Evolutionary conservation across 2,888 invertebrate species (phyloP).

Genomic region (Drosophila flavopinicola): DNA sequence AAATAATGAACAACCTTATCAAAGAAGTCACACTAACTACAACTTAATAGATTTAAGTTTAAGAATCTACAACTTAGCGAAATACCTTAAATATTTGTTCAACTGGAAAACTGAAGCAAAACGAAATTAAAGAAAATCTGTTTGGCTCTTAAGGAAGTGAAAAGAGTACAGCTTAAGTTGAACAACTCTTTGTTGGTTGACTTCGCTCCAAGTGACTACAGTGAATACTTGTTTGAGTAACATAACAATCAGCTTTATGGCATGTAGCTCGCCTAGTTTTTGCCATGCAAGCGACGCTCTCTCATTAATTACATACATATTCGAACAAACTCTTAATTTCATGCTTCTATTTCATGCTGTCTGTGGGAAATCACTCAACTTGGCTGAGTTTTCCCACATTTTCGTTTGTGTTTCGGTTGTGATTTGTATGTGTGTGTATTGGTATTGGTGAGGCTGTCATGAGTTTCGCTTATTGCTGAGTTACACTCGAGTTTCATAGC

Average conservation of each 20-base stretch:
- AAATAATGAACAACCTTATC: conserved; percentile 52
- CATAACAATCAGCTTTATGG: conserved; percentile 43
- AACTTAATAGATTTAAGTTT: conserved; percentile 32
- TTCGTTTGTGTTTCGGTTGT: conserved; percentile 11
- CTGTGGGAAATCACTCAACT: conserved; percentile 11
- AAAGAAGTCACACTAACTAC: conserved; percentile 42
- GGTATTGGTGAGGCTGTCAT: conserved; percentile 39
- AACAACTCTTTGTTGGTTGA: conserved; percentile 41
- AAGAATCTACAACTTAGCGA: conserved; percentile 15
- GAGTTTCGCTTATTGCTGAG: conserved; percentile 32
- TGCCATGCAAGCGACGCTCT: conserved; percentile 38
- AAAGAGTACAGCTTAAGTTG: conserved; percentile 44
- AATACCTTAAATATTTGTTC: conserved; percentile 38
- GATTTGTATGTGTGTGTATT: conserved; percentile 3
- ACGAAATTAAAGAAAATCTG: conserved; percentile 35
- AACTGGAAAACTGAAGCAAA: too few species aligned
- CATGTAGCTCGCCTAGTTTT: conserved; percentile 8
- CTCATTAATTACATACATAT: conserved; percentile 38
- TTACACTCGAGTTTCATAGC: conserved; percentile 29
- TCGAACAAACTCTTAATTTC: conserved; percentile 50
- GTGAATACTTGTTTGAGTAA: conserved; percentile 44
- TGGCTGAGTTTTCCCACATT: conserved; percentile 1
- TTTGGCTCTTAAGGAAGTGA: conserved; percentile 46
- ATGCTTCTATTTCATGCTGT: conserved; percentile 53
- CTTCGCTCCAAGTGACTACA: conserved; percentile 37